Conservation (phyloP, 2,113 vertebrate genomes). For the Columba janthina region DNA sequence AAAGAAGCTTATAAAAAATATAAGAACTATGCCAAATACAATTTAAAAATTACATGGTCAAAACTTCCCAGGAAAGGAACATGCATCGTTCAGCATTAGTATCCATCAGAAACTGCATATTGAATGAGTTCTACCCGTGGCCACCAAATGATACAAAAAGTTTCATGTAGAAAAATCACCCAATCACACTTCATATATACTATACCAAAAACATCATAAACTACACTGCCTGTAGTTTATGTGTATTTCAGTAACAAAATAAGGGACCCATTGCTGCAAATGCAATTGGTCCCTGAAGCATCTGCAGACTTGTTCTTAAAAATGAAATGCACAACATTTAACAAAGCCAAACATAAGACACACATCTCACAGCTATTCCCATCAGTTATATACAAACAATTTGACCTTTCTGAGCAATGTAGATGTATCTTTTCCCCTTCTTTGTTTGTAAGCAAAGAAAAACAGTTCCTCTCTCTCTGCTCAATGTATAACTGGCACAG, state of each 20-base stretch:
- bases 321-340: background rate
- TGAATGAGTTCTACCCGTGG: background rate
- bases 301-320: background rate
- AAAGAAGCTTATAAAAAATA: background rate
- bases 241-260: background rate
- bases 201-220: background rate
- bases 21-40: background rate
- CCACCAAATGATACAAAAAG: background rate
- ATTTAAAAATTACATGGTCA: background rate
- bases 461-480: background rate
- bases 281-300: background rate
- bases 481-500: background rate
- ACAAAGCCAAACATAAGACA: background rate
- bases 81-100: slow-evolving; percentile 30
- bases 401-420: too few relatives aligned
- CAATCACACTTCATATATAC: background rate
- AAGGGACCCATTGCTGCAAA: background rate
- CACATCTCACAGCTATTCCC: background rate
- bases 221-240: background rate
- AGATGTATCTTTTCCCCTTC: background rate
- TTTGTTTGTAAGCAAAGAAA: background rate
- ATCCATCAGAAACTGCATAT: background rate
- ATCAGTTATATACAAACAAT: background rate
- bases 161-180: background rate
- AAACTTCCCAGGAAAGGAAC: background rate